These are phyloP conservation scores for Napeogenes inachia DNA, from an alignment of 2,888 invertebrate species.

Conservation along the genomic window DNA sequence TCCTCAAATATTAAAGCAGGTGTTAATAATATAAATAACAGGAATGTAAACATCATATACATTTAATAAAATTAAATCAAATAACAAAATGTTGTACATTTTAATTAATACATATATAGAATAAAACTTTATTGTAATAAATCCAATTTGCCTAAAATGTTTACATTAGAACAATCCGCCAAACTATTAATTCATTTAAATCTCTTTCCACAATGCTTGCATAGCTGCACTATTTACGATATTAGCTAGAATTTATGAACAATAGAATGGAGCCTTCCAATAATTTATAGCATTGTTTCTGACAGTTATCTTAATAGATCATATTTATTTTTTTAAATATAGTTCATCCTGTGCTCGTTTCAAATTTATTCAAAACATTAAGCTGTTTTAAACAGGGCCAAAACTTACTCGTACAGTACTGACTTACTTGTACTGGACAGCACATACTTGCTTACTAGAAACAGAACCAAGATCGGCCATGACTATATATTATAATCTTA, in stretches of 20 bases:
- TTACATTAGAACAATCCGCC: not conserved
- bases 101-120: constrained; percentile 7
- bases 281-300: constrained; percentile 24
- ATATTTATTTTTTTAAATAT: too few species aligned
- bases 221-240: constrained; percentile 23
- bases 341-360: too few species aligned
- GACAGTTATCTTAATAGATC: constrained; percentile 13
- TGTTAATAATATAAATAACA: not conserved
- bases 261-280: constrained; percentile 21
- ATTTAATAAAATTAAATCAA: not conserved
- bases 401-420: too few species aligned
- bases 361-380: too few species aligned
- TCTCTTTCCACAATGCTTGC: constrained; percentile 21
- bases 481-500: too few species aligned
- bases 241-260: constrained; percentile 31
- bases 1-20: not conserved
- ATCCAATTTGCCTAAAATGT: constrained; percentile 12
- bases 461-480: too few species aligned
- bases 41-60: not conserved
- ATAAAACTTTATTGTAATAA: not conserved
- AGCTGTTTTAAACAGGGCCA: too few species aligned
- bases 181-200: constrained; percentile 27
- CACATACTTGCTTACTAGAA: too few species aligned
- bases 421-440: too few species aligned
- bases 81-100: not conserved